A percentile compares a stretch with the other conserved stretches of the same genome.
These are phyloP conservation scores for Palythoa caribaeorum DNA, from an alignment of 92 coral and sea anemone species.

Conservation along the genomic window DNA sequence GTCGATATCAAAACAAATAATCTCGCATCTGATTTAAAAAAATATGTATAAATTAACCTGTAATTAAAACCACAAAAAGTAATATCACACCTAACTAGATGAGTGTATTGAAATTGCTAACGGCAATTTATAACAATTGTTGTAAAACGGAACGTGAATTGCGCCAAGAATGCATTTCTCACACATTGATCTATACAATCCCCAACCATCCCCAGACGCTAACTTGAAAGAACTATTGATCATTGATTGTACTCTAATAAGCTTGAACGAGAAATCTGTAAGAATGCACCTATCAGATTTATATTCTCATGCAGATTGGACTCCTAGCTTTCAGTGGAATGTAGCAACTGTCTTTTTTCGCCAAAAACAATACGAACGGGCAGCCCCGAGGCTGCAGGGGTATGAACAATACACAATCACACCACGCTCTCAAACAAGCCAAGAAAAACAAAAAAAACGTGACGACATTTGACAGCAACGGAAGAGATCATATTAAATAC, in stretches of 20 bases:
- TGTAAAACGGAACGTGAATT: neutral
- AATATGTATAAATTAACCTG: too few relatives aligned
- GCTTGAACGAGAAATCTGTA: too few relatives aligned
- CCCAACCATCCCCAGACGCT: neutral
- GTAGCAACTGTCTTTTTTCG: neutral
- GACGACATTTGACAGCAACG: conserved; percentile 3
- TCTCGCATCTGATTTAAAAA: too few relatives aligned
- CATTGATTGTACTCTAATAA: too few relatives aligned
- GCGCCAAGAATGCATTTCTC: conserved; percentile 9
- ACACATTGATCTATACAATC: neutral
- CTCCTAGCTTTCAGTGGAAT: neutral
- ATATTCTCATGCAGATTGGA: neutral
- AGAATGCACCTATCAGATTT: too few relatives aligned
- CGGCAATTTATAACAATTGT: neutral
- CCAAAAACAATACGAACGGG: neutral
- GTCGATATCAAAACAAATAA: too few relatives aligned
- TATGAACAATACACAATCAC: neutral
- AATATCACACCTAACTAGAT: too few relatives aligned
- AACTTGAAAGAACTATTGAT: neutral
- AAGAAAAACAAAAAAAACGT: neutral
- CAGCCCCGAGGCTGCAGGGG: neutral
- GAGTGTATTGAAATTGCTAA: neutral
- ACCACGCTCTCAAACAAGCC: neutral
- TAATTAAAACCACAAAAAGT: too few relatives aligned
- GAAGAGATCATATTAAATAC: neutral